Percentiles rank a stretch among this genome's conserved stretches.
phyloP scores from a whole-genome alignment of 2,888 invertebrate genomes.

The Drosophila mayaguana region DNA sequence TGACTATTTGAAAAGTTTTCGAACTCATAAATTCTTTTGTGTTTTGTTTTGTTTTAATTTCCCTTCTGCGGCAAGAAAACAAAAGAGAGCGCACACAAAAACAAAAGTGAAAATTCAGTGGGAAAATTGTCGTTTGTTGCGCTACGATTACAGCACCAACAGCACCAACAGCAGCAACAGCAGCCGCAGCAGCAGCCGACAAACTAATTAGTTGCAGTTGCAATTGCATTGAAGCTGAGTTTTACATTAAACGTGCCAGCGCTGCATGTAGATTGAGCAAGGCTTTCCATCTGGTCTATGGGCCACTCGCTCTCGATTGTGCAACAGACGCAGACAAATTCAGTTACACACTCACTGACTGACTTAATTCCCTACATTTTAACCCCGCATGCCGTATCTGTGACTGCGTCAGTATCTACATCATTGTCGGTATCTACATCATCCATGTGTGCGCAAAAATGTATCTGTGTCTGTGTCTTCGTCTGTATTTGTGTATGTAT shows the following conservation, averaged over 20 bases:
- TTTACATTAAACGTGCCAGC: conserved; percentile 52
- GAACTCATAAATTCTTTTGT: conserved; percentile 75
- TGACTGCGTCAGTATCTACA: background rate
- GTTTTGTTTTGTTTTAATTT: conserved; percentile 59
- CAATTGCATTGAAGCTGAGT: conserved; percentile 71
- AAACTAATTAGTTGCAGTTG: conserved; percentile 78
- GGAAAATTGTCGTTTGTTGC: conserved; percentile 73
- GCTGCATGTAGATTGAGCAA: conserved; percentile 63
- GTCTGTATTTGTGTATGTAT: background rate
- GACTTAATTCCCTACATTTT: conserved; percentile 80
- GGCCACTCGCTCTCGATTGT: conserved; percentile 59
- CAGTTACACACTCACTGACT: conserved; percentile 76
- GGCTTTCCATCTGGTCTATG: conserved; percentile 39
- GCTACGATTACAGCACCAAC: conserved; percentile 63
- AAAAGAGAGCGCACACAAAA: conserved; percentile 26
- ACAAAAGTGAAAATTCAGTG: conserved; percentile 77
- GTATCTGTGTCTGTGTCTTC: background rate
- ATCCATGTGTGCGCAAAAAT: background rate
- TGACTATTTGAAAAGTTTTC: conserved; percentile 65
- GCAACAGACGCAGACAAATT: conserved; percentile 69
- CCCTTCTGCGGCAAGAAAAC: conserved; percentile 44
- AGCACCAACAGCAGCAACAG: conserved; percentile 28
- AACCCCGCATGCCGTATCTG: conserved; percentile 15
- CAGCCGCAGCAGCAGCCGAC: conserved; percentile 38
- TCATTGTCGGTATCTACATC: conserved; percentile 1